phyloP scores from a whole-genome alignment of 2,888 invertebrate genomes.

The Coecobrya sp. region DNA sequence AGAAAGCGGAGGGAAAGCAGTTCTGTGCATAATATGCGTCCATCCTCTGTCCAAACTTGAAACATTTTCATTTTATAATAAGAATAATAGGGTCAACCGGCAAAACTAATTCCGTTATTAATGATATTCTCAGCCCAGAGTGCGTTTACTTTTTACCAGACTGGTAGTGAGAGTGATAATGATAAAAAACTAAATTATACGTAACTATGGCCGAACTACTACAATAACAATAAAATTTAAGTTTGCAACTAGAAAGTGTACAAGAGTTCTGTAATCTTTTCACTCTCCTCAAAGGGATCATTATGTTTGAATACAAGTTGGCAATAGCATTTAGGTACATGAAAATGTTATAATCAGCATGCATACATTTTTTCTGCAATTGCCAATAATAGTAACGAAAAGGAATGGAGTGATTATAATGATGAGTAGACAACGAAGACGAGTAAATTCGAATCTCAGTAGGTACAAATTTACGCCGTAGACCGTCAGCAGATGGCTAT shows the following conservation, averaged over 20 bases:
- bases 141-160: constrained; percentile 15
- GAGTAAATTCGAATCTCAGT: not conserved
- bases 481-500: not conserved
- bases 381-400: constrained; percentile 23
- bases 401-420: not conserved
- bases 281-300: constrained; percentile 6
- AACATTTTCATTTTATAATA: not conserved
- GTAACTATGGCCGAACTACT: constrained; percentile 10
- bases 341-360: constrained; percentile 41
- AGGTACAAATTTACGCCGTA: not conserved
- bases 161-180: constrained; percentile 23
- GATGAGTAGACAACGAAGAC: not conserved
- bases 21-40: not conserved
- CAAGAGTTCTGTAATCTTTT: constrained; percentile 27
- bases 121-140: not conserved
- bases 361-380: not conserved
- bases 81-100: not conserved
- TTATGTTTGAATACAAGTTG: not conserved
- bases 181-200: constrained; percentile 22
- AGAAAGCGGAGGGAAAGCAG: not conserved
- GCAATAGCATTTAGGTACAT: not conserved
- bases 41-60: not conserved
- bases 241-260: constrained; percentile 46
- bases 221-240: constrained; percentile 22
- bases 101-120: not conserved